phyloP scores from a whole-genome alignment of 2,113 vertebrate species.

The Phasianus colchicus region DNA sequence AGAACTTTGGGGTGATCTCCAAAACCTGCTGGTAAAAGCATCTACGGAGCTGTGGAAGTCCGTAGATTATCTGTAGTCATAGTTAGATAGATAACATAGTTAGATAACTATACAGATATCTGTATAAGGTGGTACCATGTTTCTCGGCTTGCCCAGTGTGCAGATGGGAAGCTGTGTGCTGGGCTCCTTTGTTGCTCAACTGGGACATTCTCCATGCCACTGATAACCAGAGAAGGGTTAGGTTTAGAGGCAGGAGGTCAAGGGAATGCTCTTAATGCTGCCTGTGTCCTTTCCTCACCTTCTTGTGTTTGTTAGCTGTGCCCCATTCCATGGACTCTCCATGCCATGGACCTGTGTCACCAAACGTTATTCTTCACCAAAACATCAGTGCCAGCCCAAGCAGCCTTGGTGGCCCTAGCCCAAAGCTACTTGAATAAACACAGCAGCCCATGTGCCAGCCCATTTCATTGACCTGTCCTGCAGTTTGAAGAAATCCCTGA shows the following conservation, averaged over 20 bases:
- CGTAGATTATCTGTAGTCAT: no score
- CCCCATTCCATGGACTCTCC: not conserved
- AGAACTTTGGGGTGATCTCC: not conserved
- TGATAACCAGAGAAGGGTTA: slow-evolving; percentile 16
- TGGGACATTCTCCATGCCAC: not conserved
- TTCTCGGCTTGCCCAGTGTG: not conserved
- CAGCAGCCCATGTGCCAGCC: not conserved
- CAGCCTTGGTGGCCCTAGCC: not conserved
- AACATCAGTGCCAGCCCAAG: not conserved
- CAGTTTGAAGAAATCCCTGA: not conserved
- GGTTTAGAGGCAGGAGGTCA: not conserved
- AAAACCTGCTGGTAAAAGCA: not conserved
- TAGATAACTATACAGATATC: no score
- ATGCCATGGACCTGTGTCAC: not conserved
- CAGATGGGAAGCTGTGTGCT: not conserved
- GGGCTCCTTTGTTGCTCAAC: not conserved
- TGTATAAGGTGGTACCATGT: not conserved
- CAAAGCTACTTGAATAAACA: not conserved
- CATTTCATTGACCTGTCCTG: not conserved
- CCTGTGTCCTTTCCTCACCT: slow-evolving; percentile 44
- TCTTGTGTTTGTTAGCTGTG: slow-evolving; percentile 25
- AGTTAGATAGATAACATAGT: no score
- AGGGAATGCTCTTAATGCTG: slow-evolving; percentile 34
- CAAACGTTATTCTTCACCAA: not conserved
- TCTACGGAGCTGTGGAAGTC: not conserved